These are phyloP conservation scores for Poecile atricapillus DNA, from an alignment of 2,113 vertebrate species.

Conservation along the genomic window DNA sequence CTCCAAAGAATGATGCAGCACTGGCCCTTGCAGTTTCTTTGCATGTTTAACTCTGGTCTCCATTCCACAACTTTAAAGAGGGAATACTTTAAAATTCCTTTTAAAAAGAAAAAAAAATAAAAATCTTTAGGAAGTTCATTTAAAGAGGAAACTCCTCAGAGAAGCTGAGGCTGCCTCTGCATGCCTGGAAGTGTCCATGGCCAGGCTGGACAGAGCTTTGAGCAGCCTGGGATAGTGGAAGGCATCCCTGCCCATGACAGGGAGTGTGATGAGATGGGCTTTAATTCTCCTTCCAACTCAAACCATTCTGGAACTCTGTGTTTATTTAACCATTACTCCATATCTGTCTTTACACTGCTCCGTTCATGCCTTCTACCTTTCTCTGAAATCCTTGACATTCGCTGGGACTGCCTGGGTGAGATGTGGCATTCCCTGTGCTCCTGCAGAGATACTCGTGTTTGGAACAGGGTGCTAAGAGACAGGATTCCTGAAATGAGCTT, in stretches of 20 bases:
- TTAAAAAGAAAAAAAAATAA: background rate
- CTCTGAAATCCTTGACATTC: background rate
- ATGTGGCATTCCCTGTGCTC: background rate
- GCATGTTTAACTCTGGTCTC: background rate
- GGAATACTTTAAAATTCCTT: background rate
- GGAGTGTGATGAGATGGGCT: background rate
- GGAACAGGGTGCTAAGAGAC: background rate
- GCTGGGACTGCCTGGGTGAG: background rate
- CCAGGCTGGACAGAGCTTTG: fast-evolving
- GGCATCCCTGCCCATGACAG: background rate
- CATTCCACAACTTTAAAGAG: background rate
- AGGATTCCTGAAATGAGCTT: background rate
- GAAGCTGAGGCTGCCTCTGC: background rate
- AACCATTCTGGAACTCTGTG: background rate
- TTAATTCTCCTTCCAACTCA: background rate
- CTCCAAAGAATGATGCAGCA: background rate
- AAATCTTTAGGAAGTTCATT: background rate
- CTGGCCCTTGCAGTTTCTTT: background rate
- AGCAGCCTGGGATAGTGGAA: background rate
- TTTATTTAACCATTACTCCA: background rate
- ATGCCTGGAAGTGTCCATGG: background rate
- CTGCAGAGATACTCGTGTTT: background rate
- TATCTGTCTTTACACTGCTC: background rate
- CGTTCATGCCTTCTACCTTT: background rate
- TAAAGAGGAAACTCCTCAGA: background rate